Conservation (phyloP, 1,140 invertebrate genomes). For the Eueides isabella region DNA sequence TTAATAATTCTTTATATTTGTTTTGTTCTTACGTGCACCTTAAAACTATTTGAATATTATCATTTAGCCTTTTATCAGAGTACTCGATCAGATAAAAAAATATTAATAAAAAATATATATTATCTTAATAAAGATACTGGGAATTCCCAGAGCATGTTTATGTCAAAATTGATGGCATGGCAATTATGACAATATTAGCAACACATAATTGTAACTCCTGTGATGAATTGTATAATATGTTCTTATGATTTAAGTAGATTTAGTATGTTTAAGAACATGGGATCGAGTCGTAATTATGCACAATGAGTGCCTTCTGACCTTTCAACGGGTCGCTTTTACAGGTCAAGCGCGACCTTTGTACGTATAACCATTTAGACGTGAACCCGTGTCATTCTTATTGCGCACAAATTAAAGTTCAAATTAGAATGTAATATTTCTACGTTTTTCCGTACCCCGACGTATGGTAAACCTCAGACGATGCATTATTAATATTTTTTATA, state of each 20-base stretch:
- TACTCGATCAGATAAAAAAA: neutral
- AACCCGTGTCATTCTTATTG: neutral
- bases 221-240: neutral
- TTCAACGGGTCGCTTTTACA: slow-evolving; percentile 52
- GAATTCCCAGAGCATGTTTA: neutral
- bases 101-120: neutral
- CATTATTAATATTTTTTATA: slow-evolving; percentile 63
- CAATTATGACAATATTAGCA: neutral
- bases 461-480: slow-evolving; percentile 52
- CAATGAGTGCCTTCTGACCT: slow-evolving; percentile 55
- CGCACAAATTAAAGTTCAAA: neutral
- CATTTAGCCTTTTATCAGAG: neutral
- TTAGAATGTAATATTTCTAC: slow-evolving; percentile 3
- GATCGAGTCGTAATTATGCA: slow-evolving; percentile 42
- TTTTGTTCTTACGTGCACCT: too few relatives aligned
- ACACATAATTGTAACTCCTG: neutral
- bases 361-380: neutral
- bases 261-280: slow-evolving; percentile 9
- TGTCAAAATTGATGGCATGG: too few relatives aligned
- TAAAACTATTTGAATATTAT: too few relatives aligned
- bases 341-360: slow-evolving; percentile 59
- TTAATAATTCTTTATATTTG: too few relatives aligned
- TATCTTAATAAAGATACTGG: neutral
- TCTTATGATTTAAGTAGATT: slow-evolving; percentile 3
- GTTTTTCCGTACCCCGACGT: slow-evolving; percentile 11